Percentiles rank a stretch among this genome's conserved stretches.
Evolutionary conservation across 2,797 vertebrate genomes (phyloP).

Genomic region (Sebastolobus alascanus): DNA sequence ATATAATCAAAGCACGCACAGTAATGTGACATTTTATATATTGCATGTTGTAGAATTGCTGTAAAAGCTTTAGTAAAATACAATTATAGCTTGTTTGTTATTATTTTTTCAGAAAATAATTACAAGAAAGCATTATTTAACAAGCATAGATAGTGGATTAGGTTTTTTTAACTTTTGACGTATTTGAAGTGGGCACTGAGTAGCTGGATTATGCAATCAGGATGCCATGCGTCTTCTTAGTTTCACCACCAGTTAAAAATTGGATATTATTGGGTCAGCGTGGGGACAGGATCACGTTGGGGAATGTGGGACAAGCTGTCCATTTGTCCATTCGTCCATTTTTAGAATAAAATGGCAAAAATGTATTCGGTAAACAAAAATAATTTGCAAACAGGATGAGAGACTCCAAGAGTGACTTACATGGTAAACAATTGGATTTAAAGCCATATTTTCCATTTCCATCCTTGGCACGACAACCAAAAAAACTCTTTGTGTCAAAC

Average conservation of each 20-base stretch:
- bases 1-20: neutral
- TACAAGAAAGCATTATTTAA: neutral
- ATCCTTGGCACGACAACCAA: neutral
- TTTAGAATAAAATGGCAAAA: neutral
- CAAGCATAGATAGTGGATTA: neutral
- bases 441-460: neutral
- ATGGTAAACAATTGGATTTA: neutral
- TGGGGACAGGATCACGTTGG: neutral
- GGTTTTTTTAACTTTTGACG: neutral
- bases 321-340: constrained; percentile 4
- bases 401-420: neutral
- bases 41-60: neutral
- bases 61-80: neutral
- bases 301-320: neutral
- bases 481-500: constrained; percentile 17
- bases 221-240: neutral
- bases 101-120: neutral
- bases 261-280: neutral
- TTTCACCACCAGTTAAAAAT: neutral
- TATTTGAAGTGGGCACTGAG: neutral
- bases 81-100: neutral
- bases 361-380: neutral
- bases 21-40: neutral
- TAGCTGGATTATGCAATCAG: neutral
- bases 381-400: neutral